These are phyloP conservation scores for Pimephales promelas DNA, from an alignment of 2,113 vertebrate genomes.

Conservation along the genomic window DNA sequence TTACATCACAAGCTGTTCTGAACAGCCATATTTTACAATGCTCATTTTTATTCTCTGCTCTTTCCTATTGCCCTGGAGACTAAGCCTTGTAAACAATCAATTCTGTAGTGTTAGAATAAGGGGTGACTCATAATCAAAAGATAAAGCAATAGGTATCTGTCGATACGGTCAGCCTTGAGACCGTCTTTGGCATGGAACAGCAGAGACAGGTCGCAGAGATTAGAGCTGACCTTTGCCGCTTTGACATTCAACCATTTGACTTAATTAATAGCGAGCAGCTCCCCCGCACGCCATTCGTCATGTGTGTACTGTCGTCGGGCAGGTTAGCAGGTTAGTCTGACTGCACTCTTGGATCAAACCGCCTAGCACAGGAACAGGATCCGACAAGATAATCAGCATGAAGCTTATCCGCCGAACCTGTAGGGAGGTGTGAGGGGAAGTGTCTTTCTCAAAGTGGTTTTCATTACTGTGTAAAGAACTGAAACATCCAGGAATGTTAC, in stretches of 20 bases:
- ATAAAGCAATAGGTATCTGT: conserved; percentile 40
- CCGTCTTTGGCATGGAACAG: background rate
- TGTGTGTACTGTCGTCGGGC: conserved; percentile 39
- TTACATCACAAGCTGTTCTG: conserved; percentile 32
- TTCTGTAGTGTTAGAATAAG: conserved; percentile 22
- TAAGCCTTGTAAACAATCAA: conserved; percentile 27
- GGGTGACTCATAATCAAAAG: conserved; percentile 44
- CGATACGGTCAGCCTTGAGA: conserved; percentile 11
- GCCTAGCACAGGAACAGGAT: conserved; percentile 29
- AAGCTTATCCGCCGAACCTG: conserved; percentile 25
- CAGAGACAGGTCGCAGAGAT: conserved; percentile 44
- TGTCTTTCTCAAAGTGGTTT: conserved; percentile 28
- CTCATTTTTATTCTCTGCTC: conserved; percentile 28
- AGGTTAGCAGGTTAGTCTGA: conserved; percentile 35
- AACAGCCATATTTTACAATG: conserved; percentile 15
- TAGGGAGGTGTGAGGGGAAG: conserved; percentile 32
- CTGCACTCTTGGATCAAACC: conserved; percentile 18
- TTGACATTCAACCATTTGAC: conserved; percentile 53
- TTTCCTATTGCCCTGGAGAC: conserved; percentile 17
- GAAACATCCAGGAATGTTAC: conserved; percentile 23
- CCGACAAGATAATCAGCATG: conserved; percentile 45
- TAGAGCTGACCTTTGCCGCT: conserved; percentile 52
- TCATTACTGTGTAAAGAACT: conserved; percentile 39
- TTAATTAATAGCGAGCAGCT: conserved; percentile 47
- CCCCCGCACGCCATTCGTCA: conserved; percentile 18